phyloP scores from a whole-genome alignment of 2,113 vertebrate genomes.

The Ophiodon elongatus region DNA sequence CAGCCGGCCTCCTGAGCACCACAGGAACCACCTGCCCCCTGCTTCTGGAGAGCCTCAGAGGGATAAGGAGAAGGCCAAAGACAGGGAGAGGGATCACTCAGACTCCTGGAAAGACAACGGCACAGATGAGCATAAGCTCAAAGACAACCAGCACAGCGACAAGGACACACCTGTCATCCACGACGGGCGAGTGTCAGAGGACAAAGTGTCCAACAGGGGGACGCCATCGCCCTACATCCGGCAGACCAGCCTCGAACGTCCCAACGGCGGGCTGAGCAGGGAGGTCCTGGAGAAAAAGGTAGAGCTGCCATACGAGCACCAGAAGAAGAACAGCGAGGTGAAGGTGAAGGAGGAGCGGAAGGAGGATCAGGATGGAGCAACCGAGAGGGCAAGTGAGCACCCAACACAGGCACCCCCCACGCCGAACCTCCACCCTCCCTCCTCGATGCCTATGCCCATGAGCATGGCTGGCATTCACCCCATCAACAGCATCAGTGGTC shows the following conservation, averaged over 20 bases:
- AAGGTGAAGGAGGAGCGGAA: conserved; percentile 97
- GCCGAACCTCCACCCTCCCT: conserved; percentile 87
- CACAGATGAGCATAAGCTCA: conserved; percentile 93
- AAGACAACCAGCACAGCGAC: conserved; percentile 90
- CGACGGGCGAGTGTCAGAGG: conserved; percentile 88
- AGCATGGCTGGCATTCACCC: conserved; percentile 92
- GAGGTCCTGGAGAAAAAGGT: conserved; percentile 90
- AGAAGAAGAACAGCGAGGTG: conserved; percentile 92
- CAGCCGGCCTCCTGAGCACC: conserved; percentile 88
- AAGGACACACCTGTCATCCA: conserved; percentile 89
- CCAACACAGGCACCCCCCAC: conserved; percentile 83
- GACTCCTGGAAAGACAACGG: conserved; percentile 91
- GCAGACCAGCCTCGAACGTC: conserved; percentile 83
- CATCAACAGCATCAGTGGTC: conserved; percentile 91
- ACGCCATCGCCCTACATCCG: conserved; percentile 90
- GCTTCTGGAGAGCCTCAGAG: conserved; percentile 85
- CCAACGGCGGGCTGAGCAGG: conserved; percentile 88
- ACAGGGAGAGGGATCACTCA: conserved; percentile 88
- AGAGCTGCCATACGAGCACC: conserved; percentile 88
- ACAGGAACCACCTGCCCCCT: conserved; percentile 85
- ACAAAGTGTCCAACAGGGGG: conserved; percentile 89
- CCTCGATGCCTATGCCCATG: conserved; percentile 91
- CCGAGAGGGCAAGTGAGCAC: conserved; percentile 85
- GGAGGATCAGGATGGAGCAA: conserved; percentile 91
- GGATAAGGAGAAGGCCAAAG: conserved; percentile 92